A percentile compares a stretch with the other conserved stretches of the same genome.
Evolutionary conservation across 2,113 vertebrate species (phyloP).

Genomic region (Corvus moneduloides): DNA sequence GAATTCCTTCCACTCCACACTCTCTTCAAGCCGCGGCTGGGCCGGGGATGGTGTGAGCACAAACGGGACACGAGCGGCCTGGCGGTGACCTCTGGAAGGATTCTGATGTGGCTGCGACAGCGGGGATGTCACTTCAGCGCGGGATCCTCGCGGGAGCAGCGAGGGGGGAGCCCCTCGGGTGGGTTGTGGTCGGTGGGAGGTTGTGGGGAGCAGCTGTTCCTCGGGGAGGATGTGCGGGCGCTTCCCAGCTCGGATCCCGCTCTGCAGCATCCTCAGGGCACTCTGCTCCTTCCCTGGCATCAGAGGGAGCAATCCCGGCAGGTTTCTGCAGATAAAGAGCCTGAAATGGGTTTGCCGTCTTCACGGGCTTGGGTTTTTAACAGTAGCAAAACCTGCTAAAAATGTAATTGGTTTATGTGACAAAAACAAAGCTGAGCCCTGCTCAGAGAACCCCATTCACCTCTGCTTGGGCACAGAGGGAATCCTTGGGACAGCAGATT

Average conservation of each 20-base stretch:
- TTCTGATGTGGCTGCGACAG: background rate
- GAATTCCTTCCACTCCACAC: background rate
- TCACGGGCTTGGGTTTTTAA: background rate
- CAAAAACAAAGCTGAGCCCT: background rate
- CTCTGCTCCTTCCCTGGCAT: background rate
- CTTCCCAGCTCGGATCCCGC: background rate
- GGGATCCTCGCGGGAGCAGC: background rate
- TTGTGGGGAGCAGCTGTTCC: background rate
- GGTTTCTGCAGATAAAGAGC: background rate
- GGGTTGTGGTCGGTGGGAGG: background rate
- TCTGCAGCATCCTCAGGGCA: background rate
- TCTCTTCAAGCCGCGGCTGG: background rate
- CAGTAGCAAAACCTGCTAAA: background rate
- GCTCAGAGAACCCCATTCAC: background rate
- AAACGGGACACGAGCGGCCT: background rate
- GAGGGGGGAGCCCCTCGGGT: background rate
- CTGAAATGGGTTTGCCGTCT: background rate
- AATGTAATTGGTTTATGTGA: background rate
- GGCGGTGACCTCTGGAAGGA: background rate
- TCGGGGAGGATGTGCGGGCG: accelerated
- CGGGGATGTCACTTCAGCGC: background rate
- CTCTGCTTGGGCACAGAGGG: background rate
- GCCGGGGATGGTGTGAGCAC: background rate
- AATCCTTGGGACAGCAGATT: background rate
- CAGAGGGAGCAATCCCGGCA: accelerated